Base-by-base conservation (phyloP, 2,888 invertebrate genomes). In the Brachyopa scutellaris region DNA sequence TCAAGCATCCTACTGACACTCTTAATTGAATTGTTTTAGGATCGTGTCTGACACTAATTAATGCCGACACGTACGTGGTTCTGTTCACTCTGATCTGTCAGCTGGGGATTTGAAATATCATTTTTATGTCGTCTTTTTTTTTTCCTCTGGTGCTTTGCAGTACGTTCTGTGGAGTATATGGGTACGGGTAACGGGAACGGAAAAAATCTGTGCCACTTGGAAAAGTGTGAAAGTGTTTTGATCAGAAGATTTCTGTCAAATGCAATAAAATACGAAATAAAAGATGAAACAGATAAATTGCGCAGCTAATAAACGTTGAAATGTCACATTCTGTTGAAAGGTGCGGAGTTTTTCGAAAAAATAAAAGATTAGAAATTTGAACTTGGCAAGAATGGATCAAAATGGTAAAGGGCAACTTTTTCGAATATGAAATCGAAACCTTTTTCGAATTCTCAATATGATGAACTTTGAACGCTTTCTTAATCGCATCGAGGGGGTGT, bases 1-100 rank as follows among this genome's bases (percentile, higher is more conserved):
- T 19, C 53, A 31, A 51, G 38, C 72, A 53, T 47, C 59, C 64
- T 23, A 57, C 64, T 72, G 78, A 72, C 78, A 64, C 40, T 38
- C 21, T 69, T 62, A 64, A 80, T 57, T 80, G 57, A 62, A 69
- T 42, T 69, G 57, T 62, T 64, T 66, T 80, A 49, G 38, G 47
- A 57, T 57, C 38, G 61, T 47, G 61, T 49, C 26, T 80, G 79
- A 74, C 67, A 74, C 61, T 80, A 53, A 80, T 74, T 69, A 74
- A 62, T 57, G 61, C 55, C 61, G 67, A 80, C 79, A 74, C 33
- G 11, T 49, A 59, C 61, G 61, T 45, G 45, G 59, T 64, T 64
- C 49, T 62, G 64, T 21, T 57, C 31, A 31, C 40, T 57, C 49
- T 55, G 49, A 77, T 59, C 77, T 77, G 49, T 70, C 62, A 49